Evolutionary conservation across 2,113 vertebrate species (phyloP).

Genomic region (Promerops cafer): DNA sequence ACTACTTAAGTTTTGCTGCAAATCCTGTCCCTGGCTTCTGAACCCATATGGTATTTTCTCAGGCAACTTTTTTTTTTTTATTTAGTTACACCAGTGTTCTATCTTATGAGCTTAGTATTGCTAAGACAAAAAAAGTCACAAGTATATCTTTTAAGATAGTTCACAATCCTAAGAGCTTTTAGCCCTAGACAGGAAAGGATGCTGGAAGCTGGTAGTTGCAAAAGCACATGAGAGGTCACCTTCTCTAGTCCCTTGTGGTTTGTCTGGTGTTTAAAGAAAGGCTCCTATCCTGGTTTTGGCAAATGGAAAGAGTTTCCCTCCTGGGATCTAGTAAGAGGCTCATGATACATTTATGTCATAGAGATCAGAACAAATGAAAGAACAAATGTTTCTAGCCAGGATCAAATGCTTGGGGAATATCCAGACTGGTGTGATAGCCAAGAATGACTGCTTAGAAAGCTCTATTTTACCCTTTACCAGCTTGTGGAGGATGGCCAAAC

Average conservation of each 20-base stretch:
- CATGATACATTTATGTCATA: neutral
- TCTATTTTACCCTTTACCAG: neutral
- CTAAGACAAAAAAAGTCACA: neutral
- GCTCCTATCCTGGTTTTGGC: neutral
- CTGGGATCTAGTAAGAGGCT: neutral
- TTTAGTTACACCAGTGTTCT: neutral
- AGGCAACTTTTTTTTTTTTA: neutral
- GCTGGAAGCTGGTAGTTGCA: neutral
- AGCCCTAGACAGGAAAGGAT: neutral
- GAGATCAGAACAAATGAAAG: conserved; percentile 3
- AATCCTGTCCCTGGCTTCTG: rapidly evolving
- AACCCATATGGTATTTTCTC: neutral
- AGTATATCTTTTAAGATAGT: neutral
- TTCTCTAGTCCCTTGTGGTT: neutral
- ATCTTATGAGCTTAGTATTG: neutral
- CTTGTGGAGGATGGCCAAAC: neutral
- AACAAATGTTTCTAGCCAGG: neutral
- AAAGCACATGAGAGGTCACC: neutral
- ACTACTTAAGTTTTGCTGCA: neutral
- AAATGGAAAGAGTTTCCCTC: neutral
- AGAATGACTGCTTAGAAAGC: neutral
- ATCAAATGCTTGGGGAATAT: neutral
- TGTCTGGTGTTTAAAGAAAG: neutral
- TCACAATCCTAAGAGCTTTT: neutral
- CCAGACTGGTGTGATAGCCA: neutral